phyloP scores from a whole-genome alignment of 2,888 invertebrate genomes.

The Campoletis raptor region DNA sequence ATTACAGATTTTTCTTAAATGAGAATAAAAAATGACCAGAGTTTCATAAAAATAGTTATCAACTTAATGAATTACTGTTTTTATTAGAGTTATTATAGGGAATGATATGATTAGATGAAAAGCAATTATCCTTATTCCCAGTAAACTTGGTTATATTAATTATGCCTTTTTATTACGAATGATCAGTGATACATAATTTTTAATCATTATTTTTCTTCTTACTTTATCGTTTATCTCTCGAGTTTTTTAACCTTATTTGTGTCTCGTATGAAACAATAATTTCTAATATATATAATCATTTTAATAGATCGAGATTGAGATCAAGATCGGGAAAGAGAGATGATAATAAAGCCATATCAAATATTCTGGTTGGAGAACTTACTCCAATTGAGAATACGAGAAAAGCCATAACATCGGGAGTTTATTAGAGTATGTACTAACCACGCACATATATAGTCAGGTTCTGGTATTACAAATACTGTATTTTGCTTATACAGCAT shows the following conservation, averaged over 20 bases:
- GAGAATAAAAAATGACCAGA: not conserved
- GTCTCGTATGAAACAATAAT: conserved; percentile 27
- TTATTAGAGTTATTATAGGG: not conserved
- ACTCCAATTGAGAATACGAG: conserved; percentile 56
- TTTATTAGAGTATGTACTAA: conserved; percentile 51
- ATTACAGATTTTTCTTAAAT: not conserved
- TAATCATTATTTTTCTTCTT: not conserved
- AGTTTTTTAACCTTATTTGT: not conserved
- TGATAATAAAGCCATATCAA: conserved; percentile 55
- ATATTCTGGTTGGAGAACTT: conserved; percentile 31
- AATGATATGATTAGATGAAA: conserved; percentile 4
- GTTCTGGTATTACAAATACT: conserved; percentile 39
- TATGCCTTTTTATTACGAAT: not conserved
- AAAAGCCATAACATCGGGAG: conserved; percentile 44
- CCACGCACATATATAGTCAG: not conserved
- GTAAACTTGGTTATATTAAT: not conserved
- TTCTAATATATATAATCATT: conserved; percentile 42
- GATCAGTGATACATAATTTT: conserved; percentile 5
- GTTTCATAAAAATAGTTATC: not conserved
- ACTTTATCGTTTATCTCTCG: not conserved
- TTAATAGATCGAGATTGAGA: conserved; percentile 24
- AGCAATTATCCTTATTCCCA: not conserved
- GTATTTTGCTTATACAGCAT: conserved; percentile 42
- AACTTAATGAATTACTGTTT: not conserved
- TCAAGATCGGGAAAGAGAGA: not conserved